Evolutionary conservation across 2,797 vertebrate genomes (phyloP).

Genomic region (Hoplostethus atlanticus): DNA sequence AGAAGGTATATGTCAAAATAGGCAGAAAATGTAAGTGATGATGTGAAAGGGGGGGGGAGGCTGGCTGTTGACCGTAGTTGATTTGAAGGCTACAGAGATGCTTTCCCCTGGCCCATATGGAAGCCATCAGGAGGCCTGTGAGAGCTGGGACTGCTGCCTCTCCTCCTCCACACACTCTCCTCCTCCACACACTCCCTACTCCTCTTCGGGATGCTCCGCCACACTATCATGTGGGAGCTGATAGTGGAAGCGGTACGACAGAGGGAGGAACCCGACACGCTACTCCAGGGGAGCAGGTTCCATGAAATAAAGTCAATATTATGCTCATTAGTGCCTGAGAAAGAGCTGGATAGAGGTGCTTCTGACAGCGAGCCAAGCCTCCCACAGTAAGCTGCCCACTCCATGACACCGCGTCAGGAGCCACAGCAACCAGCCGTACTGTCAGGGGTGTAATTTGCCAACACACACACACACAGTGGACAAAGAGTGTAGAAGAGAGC

Average conservation of each 20-base stretch:
- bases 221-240: constrained; percentile 67
- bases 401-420: constrained; percentile 35
- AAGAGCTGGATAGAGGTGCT: constrained; percentile 23
- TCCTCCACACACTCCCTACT: constrained; percentile 70
- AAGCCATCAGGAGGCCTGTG: constrained; percentile 82
- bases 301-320: constrained; percentile 68
- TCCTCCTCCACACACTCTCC: constrained; percentile 77
- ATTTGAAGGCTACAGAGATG: constrained; percentile 67
- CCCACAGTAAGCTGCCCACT: constrained; percentile 59
- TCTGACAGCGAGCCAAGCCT: constrained; percentile 37
- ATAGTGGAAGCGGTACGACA: constrained; percentile 63
- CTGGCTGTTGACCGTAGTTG: constrained; percentile 66
- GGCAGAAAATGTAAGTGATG: constrained; percentile 49
- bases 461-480: not conserved
- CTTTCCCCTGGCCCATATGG: constrained; percentile 78
- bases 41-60: constrained; percentile 55
- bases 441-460: not conserved
- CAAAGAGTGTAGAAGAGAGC: not conserved
- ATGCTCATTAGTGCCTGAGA: constrained; percentile 57
- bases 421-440: constrained; percentile 36
- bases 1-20: constrained; percentile 53
- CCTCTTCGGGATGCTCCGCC: constrained; percentile 70
- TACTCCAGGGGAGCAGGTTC: constrained; percentile 49
- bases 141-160: constrained; percentile 76
- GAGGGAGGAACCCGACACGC: constrained; percentile 62